phyloP scores from a whole-genome alignment of 1,140 invertebrate genomes.

The Gryllus bimaculatus region DNA sequence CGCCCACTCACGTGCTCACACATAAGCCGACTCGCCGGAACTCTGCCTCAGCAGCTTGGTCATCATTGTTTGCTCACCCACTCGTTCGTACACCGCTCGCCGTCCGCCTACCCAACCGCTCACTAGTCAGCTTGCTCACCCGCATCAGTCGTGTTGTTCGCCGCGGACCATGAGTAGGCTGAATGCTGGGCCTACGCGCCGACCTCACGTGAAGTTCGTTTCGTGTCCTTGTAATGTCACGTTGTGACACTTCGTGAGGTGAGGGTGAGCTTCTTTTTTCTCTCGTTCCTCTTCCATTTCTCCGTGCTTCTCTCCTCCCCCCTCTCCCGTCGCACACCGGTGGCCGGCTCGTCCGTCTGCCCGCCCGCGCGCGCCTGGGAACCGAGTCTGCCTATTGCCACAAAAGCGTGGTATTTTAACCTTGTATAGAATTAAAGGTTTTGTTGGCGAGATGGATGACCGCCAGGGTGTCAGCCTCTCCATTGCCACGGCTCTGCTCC shows the following conservation, averaged over 20 bases:
- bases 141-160: too few species aligned
- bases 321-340: too few species aligned
- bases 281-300: background rate
- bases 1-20: too few species aligned
- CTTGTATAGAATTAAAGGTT: slow-evolving; percentile 5
- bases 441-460: slow-evolving; percentile 3
- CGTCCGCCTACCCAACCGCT: too few species aligned
- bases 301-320: background rate
- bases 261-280: background rate
- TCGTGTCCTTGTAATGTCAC: background rate
- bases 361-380: background rate
- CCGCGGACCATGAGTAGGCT: background rate
- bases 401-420: background rate
- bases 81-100: too few species aligned
- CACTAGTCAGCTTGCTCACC: too few species aligned
- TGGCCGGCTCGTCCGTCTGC: too few species aligned
- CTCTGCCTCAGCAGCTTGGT: too few species aligned
- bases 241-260: background rate
- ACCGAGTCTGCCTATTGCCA: background rate
- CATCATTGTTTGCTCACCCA: too few species aligned
- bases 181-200: background rate
- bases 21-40: too few species aligned
- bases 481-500: background rate
- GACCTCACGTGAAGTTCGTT: background rate
- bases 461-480: background rate